Base-by-base conservation (phyloP, 2,888 invertebrate species). In the Pedicia rivosa region DNA sequence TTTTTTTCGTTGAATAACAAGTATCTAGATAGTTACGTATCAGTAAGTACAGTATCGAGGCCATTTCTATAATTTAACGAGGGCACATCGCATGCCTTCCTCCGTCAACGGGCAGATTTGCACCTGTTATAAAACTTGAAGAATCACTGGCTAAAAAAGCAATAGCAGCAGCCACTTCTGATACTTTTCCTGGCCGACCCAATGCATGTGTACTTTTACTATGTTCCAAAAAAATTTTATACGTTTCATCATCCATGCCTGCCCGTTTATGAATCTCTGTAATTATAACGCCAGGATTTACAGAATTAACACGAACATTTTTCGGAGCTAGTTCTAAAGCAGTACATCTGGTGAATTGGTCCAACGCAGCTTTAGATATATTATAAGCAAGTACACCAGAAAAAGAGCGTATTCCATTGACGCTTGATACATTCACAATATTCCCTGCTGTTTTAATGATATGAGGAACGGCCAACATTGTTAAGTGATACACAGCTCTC, bases 391-490 rank as follows among this genome's bases (percentile, higher is more conserved):
- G 59, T 25, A 87, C 75, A 37, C 78, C 78, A 2, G 87, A 74
- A 52, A 88, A 90, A 46, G 90, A 71, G 57, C 88, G 65, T 20
- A 83, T 52, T 9, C 91, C 91, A 48, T 77, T 78, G 1, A 91
- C 82, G 54, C 87, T 87, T 3, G 90, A 90, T 0, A 92, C 81
- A 56, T 91, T 92, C 0, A 92, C 84, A 46, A 88, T 74, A 45
- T 70, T 78, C 26, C 86, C 86, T 57, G 81, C 77, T 1, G 73
- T 67, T 59, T 72, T 63, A 5, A 79, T 64, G 5, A 91, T 65
- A 59, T 84, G 70, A 2, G 88, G 88, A 1, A 77, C 73, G 24
- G 83, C 80, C 40, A 86, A 54, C 69, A 75, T 78, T 0, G 83
- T 84, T 44, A 90, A 56, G 42, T 77, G 65, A 52, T 76, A 79